Base-by-base conservation (phyloP, 2,797 vertebrate species). In the Antennarius maculatus region DNA sequence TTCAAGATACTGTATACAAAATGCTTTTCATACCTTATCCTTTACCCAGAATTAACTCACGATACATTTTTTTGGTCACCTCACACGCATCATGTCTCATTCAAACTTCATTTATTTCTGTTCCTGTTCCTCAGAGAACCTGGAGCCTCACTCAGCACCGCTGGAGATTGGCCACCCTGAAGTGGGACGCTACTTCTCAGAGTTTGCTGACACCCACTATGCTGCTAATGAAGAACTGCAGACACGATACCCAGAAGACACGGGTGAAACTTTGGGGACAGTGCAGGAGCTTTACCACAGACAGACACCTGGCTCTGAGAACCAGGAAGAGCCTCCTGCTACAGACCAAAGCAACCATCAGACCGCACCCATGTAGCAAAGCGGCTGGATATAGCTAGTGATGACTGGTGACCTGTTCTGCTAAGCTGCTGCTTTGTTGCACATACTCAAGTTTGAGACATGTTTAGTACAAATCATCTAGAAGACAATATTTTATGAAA, bases 91-190 rank as follows among this genome's bases (percentile, higher is more conserved):
- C 7, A 12, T 55, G 3, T 62, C 13, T 51, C 1, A 31, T 46
- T 17, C 12, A 0, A 34, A 13, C 43, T 0, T 62, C 34, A 49
- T 18, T 7, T 11, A 9, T 42, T 41, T 61, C 12, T 0, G 1
- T 49, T 61, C 7, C 63, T 57, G 0, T 54, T 61, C 64, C 27
- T 18, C 85, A 99, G 97, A 99, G 85, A 98, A 99, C 88, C 90
- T 99, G 90, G 96, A 97, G 65, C 93, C 95, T 31, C 96, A 97
- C 57, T 89, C 94, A 0, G 92, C 94, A 60, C 97, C 97, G 0
- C 90, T 93, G 80, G 96, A 98, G 91, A 98, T 99, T 72, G 93
- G 93, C 4, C 97, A 99, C 90, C 95, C 96, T 0, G 97, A 99
- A 66, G 95, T 98, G 0, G 96, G 95, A 4, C 97, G 97, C 74